Conservation (phyloP, 2,888 invertebrate species). For the Criorhina ranunculi region DNA sequence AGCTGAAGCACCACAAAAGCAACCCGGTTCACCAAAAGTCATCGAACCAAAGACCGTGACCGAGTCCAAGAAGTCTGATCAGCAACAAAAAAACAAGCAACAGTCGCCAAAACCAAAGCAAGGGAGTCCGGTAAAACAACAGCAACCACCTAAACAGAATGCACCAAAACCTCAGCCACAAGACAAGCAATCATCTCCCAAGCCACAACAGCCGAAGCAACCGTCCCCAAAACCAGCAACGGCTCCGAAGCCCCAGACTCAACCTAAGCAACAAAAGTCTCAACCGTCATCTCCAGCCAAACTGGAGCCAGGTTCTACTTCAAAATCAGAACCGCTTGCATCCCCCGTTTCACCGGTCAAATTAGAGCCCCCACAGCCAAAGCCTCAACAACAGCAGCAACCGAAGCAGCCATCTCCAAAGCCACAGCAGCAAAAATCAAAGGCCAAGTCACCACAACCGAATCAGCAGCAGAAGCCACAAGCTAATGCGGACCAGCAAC, state of each 20-base stretch:
- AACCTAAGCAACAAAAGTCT: constrained; percentile 69
- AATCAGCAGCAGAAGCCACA: constrained; percentile 56
- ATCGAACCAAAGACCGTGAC: constrained; percentile 54
- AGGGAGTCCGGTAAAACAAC: constrained; percentile 44
- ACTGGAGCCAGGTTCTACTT: constrained; percentile 43
- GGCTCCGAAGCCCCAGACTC: constrained; percentile 53
- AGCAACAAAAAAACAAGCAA: constrained; percentile 56
- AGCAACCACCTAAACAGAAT: constrained; percentile 48
- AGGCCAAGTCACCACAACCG: constrained; percentile 56
- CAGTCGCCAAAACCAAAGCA: constrained; percentile 59
- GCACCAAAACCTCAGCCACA: constrained; percentile 51
- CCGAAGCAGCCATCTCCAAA: constrained; percentile 66
- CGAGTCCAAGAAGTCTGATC: constrained; percentile 64
- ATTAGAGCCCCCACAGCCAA: constrained; percentile 34
- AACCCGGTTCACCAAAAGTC: constrained; percentile 55
- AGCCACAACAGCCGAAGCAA: constrained; percentile 68
- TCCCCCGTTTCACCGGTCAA: constrained; percentile 40
- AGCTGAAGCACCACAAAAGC: constrained; percentile 38
- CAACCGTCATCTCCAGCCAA: constrained; percentile 57
- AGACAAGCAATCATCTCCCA: constrained; percentile 46
- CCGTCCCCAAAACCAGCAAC: constrained; percentile 63
- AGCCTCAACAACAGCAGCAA: constrained; percentile 57
- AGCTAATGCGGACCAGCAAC: constrained; percentile 56
- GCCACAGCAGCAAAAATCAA: constrained; percentile 62
- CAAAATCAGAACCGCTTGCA: constrained; percentile 24